A percentile compares a stretch with the other conserved stretches of the same genome.
phyloP scores from a whole-genome alignment of 2,888 invertebrate species.

The Eupithecia inturbata region DNA sequence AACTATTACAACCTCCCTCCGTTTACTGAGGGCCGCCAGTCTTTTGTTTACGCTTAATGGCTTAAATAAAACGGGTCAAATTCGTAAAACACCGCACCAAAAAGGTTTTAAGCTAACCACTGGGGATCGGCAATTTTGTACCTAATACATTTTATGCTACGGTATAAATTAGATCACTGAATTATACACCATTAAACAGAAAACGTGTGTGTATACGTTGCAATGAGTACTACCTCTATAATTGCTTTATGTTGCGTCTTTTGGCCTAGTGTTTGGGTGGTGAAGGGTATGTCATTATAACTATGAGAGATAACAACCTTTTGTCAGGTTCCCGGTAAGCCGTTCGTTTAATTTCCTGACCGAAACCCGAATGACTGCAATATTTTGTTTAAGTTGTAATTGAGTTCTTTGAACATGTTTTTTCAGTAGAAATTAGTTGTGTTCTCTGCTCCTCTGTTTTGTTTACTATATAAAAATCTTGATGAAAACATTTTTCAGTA shows the following conservation, averaged over 20 bases:
- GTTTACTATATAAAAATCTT: conserved; percentile 9
- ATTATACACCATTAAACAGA: conserved; percentile 63
- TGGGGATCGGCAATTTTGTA: conserved; percentile 57
- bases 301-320: conserved; percentile 75
- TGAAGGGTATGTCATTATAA: conserved; percentile 71
- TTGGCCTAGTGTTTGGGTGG: conserved; percentile 64
- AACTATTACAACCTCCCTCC: conserved; percentile 76
- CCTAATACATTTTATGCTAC: conserved; percentile 62
- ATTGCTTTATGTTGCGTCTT: conserved; percentile 70
- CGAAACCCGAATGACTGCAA: conserved; percentile 72
- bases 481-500: neutral
- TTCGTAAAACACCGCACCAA: conserved; percentile 72
- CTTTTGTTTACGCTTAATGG: conserved; percentile 83
- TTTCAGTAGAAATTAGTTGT: conserved; percentile 74
- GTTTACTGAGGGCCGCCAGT: conserved; percentile 72
- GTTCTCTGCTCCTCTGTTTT: conserved; percentile 26
- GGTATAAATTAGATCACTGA: conserved; percentile 62
- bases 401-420: conserved; percentile 78
- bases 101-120: conserved; percentile 70
- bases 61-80: conserved; percentile 82
- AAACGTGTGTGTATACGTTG: conserved; percentile 57
- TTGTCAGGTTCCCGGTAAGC: conserved; percentile 71
- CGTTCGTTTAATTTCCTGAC: conserved; percentile 82
- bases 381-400: conserved; percentile 81
- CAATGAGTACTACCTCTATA: conserved; percentile 69